A percentile compares a stretch with the other conserved stretches of the same genome.
Conservation (phyloP, 2,113 vertebrate species). For the Python bivittatus region DNA sequence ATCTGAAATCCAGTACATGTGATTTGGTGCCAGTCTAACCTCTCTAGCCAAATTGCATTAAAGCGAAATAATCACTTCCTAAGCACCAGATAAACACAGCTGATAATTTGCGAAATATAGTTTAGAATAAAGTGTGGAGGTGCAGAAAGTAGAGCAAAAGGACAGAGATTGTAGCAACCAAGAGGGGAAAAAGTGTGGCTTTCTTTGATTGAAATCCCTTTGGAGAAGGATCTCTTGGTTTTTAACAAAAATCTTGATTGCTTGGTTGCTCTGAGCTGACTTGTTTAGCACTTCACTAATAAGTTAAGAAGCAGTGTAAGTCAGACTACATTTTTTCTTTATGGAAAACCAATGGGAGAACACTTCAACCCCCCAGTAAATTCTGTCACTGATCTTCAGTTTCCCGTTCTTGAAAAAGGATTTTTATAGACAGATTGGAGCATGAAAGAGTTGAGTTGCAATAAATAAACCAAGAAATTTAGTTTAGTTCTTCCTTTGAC, state of each 20-base stretch:
- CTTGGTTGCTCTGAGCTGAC: not conserved
- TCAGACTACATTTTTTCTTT: not conserved
- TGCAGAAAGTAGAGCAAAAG: not conserved
- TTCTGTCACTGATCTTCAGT: no score
- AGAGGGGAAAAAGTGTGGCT: not conserved
- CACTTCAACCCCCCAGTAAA: no score
- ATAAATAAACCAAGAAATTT: not conserved
- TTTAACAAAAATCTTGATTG: not conserved
- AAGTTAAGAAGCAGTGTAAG: not conserved
- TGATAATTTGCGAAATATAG: not conserved
- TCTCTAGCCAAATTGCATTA: not conserved
- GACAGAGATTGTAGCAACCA: not conserved
- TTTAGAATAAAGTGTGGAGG: not conserved
- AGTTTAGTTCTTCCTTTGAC: not conserved
- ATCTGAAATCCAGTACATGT: not conserved
- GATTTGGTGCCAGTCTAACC: not conserved
- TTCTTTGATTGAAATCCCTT: not conserved
- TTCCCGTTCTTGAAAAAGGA: no score
- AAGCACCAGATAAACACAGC: not conserved
- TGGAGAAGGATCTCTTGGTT: not conserved
- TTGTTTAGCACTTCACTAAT: not conserved
- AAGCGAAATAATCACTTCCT: not conserved
- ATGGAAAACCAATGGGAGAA: not conserved
- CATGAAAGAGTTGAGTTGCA: not conserved
- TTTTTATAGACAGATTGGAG: no score